Evolutionary conservation across 1,140 invertebrate genomes (phyloP).

Genomic region (Anastrepha ludens): DNA sequence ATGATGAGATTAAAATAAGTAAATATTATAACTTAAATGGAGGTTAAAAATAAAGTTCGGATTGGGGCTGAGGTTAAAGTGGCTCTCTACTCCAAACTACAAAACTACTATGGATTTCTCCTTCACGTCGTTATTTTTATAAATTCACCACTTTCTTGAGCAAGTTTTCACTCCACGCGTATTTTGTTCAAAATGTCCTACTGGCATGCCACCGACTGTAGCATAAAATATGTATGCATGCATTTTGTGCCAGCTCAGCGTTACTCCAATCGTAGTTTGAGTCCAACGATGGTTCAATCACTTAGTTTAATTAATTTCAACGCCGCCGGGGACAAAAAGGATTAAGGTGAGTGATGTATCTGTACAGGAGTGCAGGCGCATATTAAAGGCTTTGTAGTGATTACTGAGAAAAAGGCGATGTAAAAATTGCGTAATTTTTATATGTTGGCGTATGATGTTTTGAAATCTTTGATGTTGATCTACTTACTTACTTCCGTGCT

Average conservation of each 20-base stretch:
- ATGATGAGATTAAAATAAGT: too few relatives aligned
- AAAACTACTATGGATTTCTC: too few relatives aligned
- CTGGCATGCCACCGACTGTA: background rate
- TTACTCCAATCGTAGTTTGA: background rate
- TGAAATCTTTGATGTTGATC: too few relatives aligned
- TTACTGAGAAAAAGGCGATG: background rate
- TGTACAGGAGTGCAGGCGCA: background rate
- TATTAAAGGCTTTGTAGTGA: background rate
- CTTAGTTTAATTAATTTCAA: slow-evolving; percentile 47
- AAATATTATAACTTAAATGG: too few relatives aligned
- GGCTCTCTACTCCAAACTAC: too few relatives aligned
- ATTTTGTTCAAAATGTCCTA: background rate
- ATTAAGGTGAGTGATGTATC: background rate
- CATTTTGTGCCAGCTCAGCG: slow-evolving; percentile 10
- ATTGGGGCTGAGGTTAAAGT: background rate
- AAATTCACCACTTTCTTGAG: too few relatives aligned
- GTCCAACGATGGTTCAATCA: slow-evolving; percentile 35
- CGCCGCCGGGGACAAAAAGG: background rate
- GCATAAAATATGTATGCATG: background rate
- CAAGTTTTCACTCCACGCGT: too few relatives aligned
- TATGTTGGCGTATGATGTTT: too few relatives aligned
- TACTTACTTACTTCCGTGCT: too few relatives aligned
- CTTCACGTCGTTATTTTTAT: too few relatives aligned
- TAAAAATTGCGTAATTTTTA: background rate
- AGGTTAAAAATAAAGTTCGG: background rate